A percentile compares a stretch with the other conserved stretches of the same genome.
Evolutionary conservation across 2,888 invertebrate genomes (phyloP).

Genomic region (Acronicta psi): DNA sequence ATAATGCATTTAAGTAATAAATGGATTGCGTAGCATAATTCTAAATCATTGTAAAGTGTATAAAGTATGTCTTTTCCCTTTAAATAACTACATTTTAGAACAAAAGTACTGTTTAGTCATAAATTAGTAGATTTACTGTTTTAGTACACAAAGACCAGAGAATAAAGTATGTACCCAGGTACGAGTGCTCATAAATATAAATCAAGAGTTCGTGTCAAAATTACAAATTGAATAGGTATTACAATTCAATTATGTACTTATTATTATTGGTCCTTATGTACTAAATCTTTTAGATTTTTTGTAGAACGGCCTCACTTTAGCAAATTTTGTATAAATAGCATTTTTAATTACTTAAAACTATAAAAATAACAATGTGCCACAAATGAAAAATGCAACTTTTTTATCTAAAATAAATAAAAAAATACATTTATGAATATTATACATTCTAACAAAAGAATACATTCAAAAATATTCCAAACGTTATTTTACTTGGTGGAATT

Average conservation of each 20-base stretch:
- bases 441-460: not conserved
- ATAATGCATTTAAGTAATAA: constrained; percentile 64
- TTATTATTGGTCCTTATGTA: constrained; percentile 16
- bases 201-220: not conserved
- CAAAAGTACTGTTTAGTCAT: constrained; percentile 33
- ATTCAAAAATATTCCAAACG: constrained; percentile 4
- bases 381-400: not conserved
- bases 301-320: constrained; percentile 51
- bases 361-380: constrained; percentile 30
- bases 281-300: constrained; percentile 27
- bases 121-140: constrained; percentile 31
- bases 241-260: no score
- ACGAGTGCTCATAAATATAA: not conserved
- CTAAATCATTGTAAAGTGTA: constrained; percentile 87
- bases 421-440: not conserved
- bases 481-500: no score
- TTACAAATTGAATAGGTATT: not conserved
- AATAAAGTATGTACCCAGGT: constrained; percentile 1
- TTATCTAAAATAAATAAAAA: not conserved
- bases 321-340: constrained; percentile 40
- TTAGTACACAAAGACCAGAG: constrained; percentile 10
- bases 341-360: constrained; percentile 23
- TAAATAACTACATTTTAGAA: constrained; percentile 45
- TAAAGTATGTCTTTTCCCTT: constrained; percentile 63
- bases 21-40: constrained; percentile 85